phyloP scores from a whole-genome alignment of 2,113 vertebrate genomes.

The Amblyornis subalaris region DNA sequence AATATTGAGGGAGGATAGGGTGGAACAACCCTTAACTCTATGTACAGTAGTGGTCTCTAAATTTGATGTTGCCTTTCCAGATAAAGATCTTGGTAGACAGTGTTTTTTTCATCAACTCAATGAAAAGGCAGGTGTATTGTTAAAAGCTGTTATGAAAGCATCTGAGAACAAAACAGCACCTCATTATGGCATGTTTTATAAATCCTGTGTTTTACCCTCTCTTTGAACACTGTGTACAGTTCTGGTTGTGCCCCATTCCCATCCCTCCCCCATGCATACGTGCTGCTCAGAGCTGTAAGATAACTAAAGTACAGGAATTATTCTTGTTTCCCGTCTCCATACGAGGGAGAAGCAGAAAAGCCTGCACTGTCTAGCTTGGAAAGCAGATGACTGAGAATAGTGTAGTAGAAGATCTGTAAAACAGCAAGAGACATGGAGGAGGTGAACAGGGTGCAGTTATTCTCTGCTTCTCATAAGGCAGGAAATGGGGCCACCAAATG shows the following conservation, averaged over 20 bases:
- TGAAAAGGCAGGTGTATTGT: constrained; percentile 25
- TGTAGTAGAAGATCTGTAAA: background rate
- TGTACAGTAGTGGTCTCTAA: background rate
- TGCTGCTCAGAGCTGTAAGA: background rate
- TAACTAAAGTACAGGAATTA: background rate
- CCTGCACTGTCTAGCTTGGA: background rate
- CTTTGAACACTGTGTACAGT: background rate
- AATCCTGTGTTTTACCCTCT: background rate
- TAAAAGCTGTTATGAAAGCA: constrained; percentile 38
- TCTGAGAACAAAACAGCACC: constrained; percentile 16
- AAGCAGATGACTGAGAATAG: background rate
- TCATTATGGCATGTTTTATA: constrained; percentile 19
- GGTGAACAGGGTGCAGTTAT: background rate
- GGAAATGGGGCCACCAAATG: constrained; percentile 51
- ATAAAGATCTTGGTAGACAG: background rate
- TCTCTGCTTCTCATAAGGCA: constrained; percentile 11
- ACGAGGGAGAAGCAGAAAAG: background rate
- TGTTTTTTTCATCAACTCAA: background rate
- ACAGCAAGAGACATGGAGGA: background rate
- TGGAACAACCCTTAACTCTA: background rate
- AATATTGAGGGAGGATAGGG: background rate
- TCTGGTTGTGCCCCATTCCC: background rate
- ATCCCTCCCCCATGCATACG: background rate
- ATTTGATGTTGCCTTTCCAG: background rate
- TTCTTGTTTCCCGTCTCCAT: background rate